phyloP scores from a whole-genome alignment of 2,888 invertebrate species.

The Ochropleura leucogaster region DNA sequence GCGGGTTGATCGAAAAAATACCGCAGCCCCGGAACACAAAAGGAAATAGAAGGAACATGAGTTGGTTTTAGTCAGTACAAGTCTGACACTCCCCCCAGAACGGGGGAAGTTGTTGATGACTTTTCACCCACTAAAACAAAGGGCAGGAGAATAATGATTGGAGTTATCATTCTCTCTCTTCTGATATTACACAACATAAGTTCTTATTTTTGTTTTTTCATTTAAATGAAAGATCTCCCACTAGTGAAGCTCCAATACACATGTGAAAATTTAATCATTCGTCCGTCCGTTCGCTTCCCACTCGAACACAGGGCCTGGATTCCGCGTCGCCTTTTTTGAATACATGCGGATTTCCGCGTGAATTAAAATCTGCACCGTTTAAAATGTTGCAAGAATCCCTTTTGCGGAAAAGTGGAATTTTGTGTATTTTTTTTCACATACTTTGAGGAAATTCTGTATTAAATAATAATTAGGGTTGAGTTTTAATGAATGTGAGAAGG shows the following conservation, averaged over 20 bases:
- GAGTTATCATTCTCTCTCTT: no score
- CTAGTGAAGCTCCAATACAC: constrained; percentile 49
- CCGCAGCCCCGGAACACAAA: no score
- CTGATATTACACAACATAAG: neutral
- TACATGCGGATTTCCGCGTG: constrained; percentile 61
- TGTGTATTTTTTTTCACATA: neutral
- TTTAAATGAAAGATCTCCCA: constrained; percentile 22
- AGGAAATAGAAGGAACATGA: no score
- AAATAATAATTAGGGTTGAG: neutral
- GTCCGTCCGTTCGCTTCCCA: constrained; percentile 36
- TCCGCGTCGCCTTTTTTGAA: constrained; percentile 64
- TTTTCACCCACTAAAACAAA: no score
- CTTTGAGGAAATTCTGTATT: neutral
- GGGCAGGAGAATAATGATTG: no score
- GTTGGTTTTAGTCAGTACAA: no score
- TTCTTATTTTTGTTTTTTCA: neutral
- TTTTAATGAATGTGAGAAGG: neutral
- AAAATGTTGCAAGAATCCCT: constrained; percentile 45
- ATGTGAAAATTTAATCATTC: constrained; percentile 72
- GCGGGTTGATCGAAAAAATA: no score
- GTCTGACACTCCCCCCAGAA: no score
- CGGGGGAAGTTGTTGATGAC: no score
- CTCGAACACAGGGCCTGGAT: constrained; percentile 37
- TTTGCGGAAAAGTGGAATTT: constrained; percentile 7
- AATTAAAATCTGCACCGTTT: constrained; percentile 53